Base-by-base conservation (phyloP, 2,113 vertebrate species). In the Empidonax traillii region DNA sequence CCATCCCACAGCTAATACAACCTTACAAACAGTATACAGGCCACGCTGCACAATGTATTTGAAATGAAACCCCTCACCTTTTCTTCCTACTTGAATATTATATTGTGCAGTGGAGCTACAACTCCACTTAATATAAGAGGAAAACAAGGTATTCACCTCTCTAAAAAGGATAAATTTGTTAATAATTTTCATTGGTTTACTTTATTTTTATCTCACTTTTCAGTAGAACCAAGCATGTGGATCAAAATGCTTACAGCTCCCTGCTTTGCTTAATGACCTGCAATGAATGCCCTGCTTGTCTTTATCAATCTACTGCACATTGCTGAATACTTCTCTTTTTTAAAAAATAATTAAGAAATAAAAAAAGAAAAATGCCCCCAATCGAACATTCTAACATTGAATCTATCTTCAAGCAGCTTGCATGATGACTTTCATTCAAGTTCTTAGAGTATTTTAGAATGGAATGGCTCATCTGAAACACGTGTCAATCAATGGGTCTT, bases 251-350 rank as follows among this genome's bases (percentile, higher is more conserved):
- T 93, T 87, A 61, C 7, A 72, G 55, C 56, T 90, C 31, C 56
- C 47, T 68, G 56, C 51, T 86, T 83, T 56, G 52, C 47, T 77
- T 91, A 80, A 89, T 41, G 58, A 47, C 47, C 55, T 74, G 58
- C 66, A 86, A 83, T 0, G 1, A 88, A 75, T 77, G 68, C 51
- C 24, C 62, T 82, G 30, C 44, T 59, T 95, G 79, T 82, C n/a
- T 73, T 96, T 96, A 94, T 73, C 85, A 78, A 68, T 72, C 89
- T 80, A 44, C 35, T 76, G 72, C 81, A 78, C 72, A 65, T 77
- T 92, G 53, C 33, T 76, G 44, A 94, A 68, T 76, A 73, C 33
- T 91, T 93, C 58, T 73, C 37, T 44, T 94, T 89, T 89, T 91
- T 69, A 25, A n/a, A 68, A 67, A 69, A 80, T 91, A 72, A 92